phyloP scores from a whole-genome alignment of 2,797 vertebrate genomes.

The Clarias platycephalus region DNA sequence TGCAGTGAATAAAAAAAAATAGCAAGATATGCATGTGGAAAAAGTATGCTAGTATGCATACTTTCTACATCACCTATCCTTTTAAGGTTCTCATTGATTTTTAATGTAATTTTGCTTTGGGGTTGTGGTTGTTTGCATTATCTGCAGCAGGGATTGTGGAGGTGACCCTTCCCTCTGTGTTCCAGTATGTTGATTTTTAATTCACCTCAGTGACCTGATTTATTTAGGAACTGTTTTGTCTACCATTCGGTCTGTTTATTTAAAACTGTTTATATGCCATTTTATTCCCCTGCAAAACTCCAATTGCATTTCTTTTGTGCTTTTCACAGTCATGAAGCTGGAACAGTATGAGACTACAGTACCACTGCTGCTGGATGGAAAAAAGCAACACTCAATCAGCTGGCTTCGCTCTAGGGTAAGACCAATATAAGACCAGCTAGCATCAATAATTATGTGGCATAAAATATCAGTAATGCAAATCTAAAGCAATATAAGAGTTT shows the following conservation, averaged over 20 bases:
- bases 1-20: slow-evolving; percentile 11
- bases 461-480: slow-evolving; percentile 25
- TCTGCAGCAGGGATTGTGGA: not conserved
- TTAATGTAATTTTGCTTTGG: slow-evolving; percentile 10
- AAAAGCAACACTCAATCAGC: slow-evolving; percentile 65
- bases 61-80: not conserved
- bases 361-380: slow-evolving; percentile 70
- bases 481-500: not conserved
- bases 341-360: slow-evolving; percentile 65
- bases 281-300: slow-evolving; percentile 8
- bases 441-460: not conserved
- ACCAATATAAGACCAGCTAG: slow-evolving; percentile 35
- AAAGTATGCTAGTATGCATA: not conserved
- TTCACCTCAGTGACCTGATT: slow-evolving; percentile 1
- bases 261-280: not conserved
- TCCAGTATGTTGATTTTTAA: slow-evolving; percentile 10
- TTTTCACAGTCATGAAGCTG: slow-evolving; percentile 59
- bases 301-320: slow-evolving; percentile 33
- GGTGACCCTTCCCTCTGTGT: slow-evolving; percentile 3
- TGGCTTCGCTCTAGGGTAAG: slow-evolving; percentile 70
- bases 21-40: slow-evolving; percentile 9
- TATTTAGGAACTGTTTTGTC: slow-evolving; percentile 8
- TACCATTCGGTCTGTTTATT: not conserved
- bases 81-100: slow-evolving; percentile 5
- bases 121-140: not conserved